Conservation (phyloP, 2,113 vertebrate genomes). For the Dicentrarchus labrax region DNA sequence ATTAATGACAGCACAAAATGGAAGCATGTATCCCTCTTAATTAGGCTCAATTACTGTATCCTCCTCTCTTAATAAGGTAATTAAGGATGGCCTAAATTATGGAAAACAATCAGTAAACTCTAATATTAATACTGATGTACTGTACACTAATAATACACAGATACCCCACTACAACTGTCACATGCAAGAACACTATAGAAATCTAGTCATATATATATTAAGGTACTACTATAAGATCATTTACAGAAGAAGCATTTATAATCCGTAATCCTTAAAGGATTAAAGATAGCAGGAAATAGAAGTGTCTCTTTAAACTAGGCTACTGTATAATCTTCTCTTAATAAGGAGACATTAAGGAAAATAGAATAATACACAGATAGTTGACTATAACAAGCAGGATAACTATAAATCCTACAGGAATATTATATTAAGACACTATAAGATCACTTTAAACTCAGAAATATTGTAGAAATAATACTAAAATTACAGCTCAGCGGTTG, state of each 20-base stretch:
- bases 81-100: not conserved
- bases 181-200: not conserved
- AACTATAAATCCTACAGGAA: not conserved
- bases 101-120: not conserved
- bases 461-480: not conserved
- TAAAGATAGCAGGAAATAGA: too few species aligned
- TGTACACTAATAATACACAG: not conserved
- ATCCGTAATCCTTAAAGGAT: too few species aligned
- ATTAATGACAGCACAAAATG: conserved; percentile 49
- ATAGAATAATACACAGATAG: not conserved
- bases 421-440: not conserved
- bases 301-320: too few species aligned
- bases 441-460: not conserved
- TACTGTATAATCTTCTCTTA: not conserved
- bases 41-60: conserved; percentile 1
- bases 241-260: too few species aligned
- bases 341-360: not conserved
- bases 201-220: not conserved
- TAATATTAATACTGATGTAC: not conserved
- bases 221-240: not conserved
- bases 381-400: not conserved
- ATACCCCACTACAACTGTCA: not conserved
- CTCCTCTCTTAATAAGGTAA: not conserved
- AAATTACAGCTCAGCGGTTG: too few species aligned
- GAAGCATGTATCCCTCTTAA: conserved; percentile 27